phyloP scores from a whole-genome alignment of 2,888 invertebrate genomes.

The Limnephilus rhombicus region DNA sequence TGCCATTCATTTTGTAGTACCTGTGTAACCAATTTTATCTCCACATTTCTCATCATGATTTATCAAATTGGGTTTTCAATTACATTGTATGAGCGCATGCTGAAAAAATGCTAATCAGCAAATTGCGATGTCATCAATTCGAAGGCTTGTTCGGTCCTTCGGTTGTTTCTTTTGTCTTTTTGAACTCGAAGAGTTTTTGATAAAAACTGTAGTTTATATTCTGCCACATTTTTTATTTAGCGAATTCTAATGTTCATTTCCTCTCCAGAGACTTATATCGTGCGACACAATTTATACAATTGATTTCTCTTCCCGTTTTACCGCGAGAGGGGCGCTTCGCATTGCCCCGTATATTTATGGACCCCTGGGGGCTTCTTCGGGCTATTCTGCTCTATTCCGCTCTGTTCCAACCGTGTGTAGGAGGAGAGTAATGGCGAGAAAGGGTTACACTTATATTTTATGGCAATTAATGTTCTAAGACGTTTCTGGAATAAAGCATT shows the following conservation, averaged over 20 bases:
- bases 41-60: neutral
- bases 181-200: neutral
- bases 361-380: slow-evolving; percentile 38
- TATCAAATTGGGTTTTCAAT: neutral
- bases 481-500: neutral
- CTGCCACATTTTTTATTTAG: neutral
- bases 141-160: neutral
- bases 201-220: neutral
- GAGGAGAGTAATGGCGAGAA: slow-evolving; percentile 46
- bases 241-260: slow-evolving; percentile 1
- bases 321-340: slow-evolving; percentile 12
- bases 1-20: too few species aligned
- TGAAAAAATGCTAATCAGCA: neutral
- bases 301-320: slow-evolving; percentile 38
- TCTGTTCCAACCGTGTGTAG: slow-evolving; percentile 31
- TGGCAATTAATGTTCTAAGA: slow-evolving; percentile 42
- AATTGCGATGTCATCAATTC: neutral
- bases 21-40: neutral
- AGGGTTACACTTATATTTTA: slow-evolving; percentile 46
- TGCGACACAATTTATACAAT: slow-evolving; percentile 32
- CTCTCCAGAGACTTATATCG: neutral
- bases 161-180: neutral
- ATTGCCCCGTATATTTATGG: slow-evolving; percentile 47
- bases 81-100: neutral
- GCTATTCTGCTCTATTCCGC: slow-evolving; percentile 26